Base-by-base conservation (phyloP, 2,113 vertebrate genomes). In the Nothobranchius kuhntae region DNA sequence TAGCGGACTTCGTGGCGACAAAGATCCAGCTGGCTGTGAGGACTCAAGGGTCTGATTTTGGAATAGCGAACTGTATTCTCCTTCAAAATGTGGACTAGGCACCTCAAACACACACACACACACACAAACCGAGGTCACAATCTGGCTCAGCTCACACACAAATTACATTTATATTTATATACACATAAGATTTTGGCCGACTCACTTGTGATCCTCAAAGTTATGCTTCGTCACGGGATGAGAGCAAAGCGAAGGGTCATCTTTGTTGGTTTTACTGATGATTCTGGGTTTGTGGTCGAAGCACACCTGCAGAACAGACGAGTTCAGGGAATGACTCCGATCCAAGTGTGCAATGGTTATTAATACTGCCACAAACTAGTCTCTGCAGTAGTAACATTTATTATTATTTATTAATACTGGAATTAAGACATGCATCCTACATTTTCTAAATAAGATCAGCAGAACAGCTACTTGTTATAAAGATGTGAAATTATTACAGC, bases 241-340 rank as follows among this genome's bases (percentile, higher is more conserved):
- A 86, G 96, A 98, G 91, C 98, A 99, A 61, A 94, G 90, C 26
- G 92, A 89, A 11, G 94, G 91, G 65, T 94, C 94, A 80, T 98
- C 95, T 87, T 96, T 97, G 90, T 95, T 98, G 86, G 93, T 94
- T 92, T 98, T 98, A 94, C 96, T 97, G 93, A 99, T 98, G 89
- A 97, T 99, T 94, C 97, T 93, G 71, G 98, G 98, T 83, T 99
- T 99, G 91, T 98, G 96, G 91, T 99, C 97, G 92, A 99, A 99
- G 91, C 98, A 99, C 85, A 95, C 96, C 98, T 99, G 86, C 13
- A 75, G 26, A 78, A 42, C 51, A 73, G 75, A 80, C n/a, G 45
- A 6, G 30, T 30, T 3, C 30, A 30, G 30, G 3, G 4, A 3
- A 21, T 6, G 36, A 17, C 1, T 11, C 5, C 3, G 40, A 42